These are phyloP conservation scores for Eretmocerus hayati DNA, from an alignment of 2,888 invertebrate genomes.

Conservation along the genomic window DNA sequence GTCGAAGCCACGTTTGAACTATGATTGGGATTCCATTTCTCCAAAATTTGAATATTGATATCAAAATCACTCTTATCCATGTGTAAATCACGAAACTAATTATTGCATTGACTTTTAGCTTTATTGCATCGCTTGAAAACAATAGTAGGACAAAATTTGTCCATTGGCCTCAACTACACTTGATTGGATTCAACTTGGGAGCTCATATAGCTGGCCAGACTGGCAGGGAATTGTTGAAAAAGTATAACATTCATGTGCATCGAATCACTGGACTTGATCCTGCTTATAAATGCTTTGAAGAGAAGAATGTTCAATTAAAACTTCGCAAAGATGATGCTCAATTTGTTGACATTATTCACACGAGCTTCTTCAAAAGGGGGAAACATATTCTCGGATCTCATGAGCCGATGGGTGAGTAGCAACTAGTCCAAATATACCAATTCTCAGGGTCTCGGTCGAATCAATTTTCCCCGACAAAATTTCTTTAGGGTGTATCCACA, in stretches of 20 bases:
- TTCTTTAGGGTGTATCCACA: too few species aligned
- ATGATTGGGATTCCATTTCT: too few species aligned
- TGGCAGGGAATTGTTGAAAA: neutral
- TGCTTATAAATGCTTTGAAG: slow-evolving; percentile 60
- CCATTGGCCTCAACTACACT: slow-evolving; percentile 45
- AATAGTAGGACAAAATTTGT: neutral
- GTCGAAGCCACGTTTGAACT: too few species aligned
- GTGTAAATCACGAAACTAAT: neutral
- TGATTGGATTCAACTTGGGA: slow-evolving; percentile 58
- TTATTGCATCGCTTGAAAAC: slow-evolving; percentile 3
- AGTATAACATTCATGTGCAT: neutral
- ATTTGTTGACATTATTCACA: slow-evolving; percentile 66
- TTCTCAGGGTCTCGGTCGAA: too few species aligned
- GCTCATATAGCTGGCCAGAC: slow-evolving; percentile 49
- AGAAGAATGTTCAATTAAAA: slow-evolving; percentile 50
- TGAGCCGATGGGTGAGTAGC: neutral
- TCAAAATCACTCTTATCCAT: too few species aligned
- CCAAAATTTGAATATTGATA: too few species aligned
- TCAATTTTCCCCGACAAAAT: too few species aligned
- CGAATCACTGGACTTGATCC: slow-evolving; percentile 64
- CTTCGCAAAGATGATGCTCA: slow-evolving; percentile 58
- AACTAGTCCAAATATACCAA: too few species aligned
- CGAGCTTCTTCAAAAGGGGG: slow-evolving; percentile 47
- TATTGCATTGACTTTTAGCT: neutral
- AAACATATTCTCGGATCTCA: neutral